Conservation (phyloP, 2,797 vertebrate species). For the Sebastes hopkinsi region DNA sequence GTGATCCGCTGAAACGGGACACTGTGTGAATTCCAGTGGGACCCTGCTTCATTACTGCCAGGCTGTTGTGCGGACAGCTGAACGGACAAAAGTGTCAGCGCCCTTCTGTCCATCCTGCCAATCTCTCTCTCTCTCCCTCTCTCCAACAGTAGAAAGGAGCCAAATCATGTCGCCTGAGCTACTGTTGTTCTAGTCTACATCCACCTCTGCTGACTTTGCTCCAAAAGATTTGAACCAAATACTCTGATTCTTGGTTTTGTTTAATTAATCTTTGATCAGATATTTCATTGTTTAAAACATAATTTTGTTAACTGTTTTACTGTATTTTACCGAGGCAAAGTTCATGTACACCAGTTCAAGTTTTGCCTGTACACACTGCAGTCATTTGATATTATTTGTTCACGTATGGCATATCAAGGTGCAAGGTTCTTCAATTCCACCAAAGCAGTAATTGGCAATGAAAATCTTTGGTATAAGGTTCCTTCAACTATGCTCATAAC, state of each 20-base stretch:
- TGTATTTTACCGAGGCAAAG: background rate
- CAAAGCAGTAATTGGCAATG: too few species aligned
- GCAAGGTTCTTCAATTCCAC: too few species aligned
- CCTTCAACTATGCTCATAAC: too few species aligned
- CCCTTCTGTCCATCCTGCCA: conserved; percentile 55
- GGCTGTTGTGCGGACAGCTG: conserved; percentile 83
- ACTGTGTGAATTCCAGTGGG: conserved; percentile 81
- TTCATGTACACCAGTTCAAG: background rate
- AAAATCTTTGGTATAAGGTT: too few species aligned
- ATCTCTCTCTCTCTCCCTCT: conserved; percentile 5
- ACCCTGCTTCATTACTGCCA: conserved; percentile 73
- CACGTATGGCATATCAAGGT: too few species aligned
- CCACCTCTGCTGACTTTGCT: background rate
- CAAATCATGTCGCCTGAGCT: conserved; percentile 20
- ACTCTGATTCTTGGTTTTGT: background rate
- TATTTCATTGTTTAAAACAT: background rate
- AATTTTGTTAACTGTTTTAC: background rate
- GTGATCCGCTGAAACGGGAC: conserved; percentile 77
- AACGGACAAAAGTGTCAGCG: conserved; percentile 77
- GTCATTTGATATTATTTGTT: background rate
- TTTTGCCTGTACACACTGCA: background rate
- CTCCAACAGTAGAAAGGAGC: conserved; percentile 26
- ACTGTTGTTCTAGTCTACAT: conserved; percentile 2
- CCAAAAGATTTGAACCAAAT: background rate
- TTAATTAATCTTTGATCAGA: background rate